phyloP scores from a whole-genome alignment of 2,113 vertebrate genomes.

The Oryctolagus cuniculus region DNA sequence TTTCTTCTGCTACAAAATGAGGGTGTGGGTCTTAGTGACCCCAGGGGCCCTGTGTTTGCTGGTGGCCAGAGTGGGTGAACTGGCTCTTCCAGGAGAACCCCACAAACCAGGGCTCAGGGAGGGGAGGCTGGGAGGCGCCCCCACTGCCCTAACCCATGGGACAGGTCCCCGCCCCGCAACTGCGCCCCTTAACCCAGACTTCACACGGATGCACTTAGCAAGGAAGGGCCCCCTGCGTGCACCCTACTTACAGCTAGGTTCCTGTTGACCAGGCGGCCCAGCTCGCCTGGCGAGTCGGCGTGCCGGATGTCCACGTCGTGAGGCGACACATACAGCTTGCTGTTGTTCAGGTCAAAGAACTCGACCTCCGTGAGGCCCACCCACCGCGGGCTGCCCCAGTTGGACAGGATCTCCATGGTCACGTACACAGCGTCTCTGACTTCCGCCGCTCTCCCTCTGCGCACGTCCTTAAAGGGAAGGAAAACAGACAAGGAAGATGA shows the following conservation, averaged over 20 bases:
- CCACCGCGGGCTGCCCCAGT: slow-evolving; percentile 91
- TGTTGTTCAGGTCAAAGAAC: slow-evolving; percentile 92
- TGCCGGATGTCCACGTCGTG: slow-evolving; percentile 95
- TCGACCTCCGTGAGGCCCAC: slow-evolving; percentile 96
- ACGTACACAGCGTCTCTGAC: slow-evolving; percentile 91
- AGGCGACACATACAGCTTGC: slow-evolving; percentile 94
- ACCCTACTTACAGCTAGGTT: slow-evolving; percentile 89
- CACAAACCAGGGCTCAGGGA: background rate
- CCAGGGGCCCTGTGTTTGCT: background rate
- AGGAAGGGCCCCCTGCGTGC: rapidly evolving
- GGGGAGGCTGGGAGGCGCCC: background rate
- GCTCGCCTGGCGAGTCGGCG: slow-evolving; percentile 89
- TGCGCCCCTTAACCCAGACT: background rate
- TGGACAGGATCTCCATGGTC: slow-evolving; percentile 97
- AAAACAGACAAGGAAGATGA: background rate
- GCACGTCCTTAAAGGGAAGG: slow-evolving; percentile 65
- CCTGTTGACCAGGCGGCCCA: slow-evolving; percentile 92
- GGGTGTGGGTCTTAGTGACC: background rate
- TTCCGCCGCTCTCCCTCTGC: slow-evolving; percentile 70
- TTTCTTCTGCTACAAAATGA: background rate
- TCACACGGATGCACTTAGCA: no score
- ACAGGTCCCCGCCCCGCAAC: rapidly evolving
- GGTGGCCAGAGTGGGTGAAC: background rate
- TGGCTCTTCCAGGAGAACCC: background rate
- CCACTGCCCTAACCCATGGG: background rate